A percentile compares a stretch with the other conserved stretches of the same genome.
Conservation (phyloP, 1,140 invertebrate species). For the Agraylea sexmaculata region DNA sequence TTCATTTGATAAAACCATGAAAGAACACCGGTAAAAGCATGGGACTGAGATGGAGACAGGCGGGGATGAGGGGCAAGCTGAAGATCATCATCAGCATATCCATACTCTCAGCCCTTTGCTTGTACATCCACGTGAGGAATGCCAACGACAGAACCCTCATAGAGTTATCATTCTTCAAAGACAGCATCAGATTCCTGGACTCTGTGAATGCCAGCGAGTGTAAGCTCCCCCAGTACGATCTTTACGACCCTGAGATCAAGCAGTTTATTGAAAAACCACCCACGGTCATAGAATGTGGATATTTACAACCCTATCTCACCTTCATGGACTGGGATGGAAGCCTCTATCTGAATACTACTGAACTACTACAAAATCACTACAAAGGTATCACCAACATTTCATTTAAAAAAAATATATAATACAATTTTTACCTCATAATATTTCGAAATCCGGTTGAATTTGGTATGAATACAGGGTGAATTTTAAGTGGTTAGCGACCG, state of each 20-base stretch:
- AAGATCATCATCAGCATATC: too few relatives aligned
- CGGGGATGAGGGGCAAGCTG: too few relatives aligned
- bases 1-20: too few relatives aligned
- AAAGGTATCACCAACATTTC: too few relatives aligned
- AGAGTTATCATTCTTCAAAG: constrained; percentile 13
- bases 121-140: too few relatives aligned
- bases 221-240: constrained; percentile 16
- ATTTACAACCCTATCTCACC: constrained; percentile 18
- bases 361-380: constrained; percentile 10
- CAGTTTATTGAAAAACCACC: constrained; percentile 16
- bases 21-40: too few relatives aligned
- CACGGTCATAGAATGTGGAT: constrained; percentile 11
- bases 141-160: too few relatives aligned
- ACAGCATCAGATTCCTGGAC: constrained; percentile 14
- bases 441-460: background rate
- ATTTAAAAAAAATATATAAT: background rate
- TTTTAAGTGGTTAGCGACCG: background rate
- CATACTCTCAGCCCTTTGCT: too few relatives aligned
- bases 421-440: background rate
- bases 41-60: too few relatives aligned
- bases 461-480: background rate
- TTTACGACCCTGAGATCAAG: constrained; percentile 16
- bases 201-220: constrained; percentile 14
- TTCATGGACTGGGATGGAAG: constrained; percentile 20
- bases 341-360: constrained; percentile 15